A percentile compares a stretch with the other conserved stretches of the same genome.
Conservation (phyloP, 2,113 vertebrate genomes). For the Nyctereutes procyonoides region DNA sequence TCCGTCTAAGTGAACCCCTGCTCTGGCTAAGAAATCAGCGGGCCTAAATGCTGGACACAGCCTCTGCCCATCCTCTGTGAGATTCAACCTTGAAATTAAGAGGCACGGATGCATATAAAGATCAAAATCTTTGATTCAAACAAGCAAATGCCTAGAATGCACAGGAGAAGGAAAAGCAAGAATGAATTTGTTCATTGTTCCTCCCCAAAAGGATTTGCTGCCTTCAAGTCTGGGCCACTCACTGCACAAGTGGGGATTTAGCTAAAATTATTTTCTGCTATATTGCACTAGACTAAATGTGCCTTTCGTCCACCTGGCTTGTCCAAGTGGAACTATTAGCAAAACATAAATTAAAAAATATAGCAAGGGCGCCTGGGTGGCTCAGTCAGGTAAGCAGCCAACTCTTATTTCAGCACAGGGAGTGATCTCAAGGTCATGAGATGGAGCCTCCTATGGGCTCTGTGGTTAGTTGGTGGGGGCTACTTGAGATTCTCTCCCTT, state of each 20-base stretch:
- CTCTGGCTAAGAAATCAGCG: not conserved
- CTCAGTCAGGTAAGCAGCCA: not conserved
- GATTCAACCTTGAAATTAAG: slow-evolving; percentile 23
- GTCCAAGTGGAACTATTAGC: not conserved
- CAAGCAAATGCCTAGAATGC: not conserved
- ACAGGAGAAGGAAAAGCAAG: not conserved
- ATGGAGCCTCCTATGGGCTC: not conserved
- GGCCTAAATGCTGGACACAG: not conserved
- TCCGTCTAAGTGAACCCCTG: not conserved
- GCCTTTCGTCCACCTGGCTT: not conserved
- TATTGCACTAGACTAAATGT: not conserved
- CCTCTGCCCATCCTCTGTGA: not conserved
- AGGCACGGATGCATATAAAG: not conserved
- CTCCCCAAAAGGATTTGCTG: not conserved
- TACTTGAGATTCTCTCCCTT: not conserved
- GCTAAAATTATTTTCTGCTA: not conserved
- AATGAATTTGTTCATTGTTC: not conserved
- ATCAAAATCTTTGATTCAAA: not conserved
- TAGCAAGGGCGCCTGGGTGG: not conserved
- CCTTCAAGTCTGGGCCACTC: not conserved
- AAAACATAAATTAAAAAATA: not conserved
- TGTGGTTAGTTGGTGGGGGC: not conserved
- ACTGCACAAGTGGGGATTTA: not conserved
- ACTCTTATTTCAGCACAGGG: not conserved
- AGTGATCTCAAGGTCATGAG: not conserved